A percentile compares a stretch with the other conserved stretches of the same genome.
These are phyloP conservation scores for Sapayoa aenigma DNA, from an alignment of 2,113 vertebrate species.

Conservation along the genomic window DNA sequence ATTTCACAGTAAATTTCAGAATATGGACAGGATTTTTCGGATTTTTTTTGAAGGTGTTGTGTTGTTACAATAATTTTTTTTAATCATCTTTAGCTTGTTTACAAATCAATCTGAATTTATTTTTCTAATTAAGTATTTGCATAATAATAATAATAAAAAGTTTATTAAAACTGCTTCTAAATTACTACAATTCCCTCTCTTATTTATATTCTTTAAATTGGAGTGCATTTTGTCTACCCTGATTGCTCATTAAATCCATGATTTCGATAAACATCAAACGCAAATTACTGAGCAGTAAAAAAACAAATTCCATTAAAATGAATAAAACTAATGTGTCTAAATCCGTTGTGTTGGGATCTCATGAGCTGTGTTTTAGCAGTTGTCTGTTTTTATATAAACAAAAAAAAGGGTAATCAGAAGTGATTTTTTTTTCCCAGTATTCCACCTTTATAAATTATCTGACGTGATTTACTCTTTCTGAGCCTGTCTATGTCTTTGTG, in stretches of 20 bases:
- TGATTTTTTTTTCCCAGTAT: neutral
- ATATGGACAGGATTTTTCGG: neutral
- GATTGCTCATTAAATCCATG: slow-evolving; percentile 20
- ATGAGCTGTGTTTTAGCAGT: neutral
- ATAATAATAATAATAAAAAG: slow-evolving; percentile 16
- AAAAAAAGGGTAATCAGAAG: neutral
- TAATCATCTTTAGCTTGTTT: neutral
- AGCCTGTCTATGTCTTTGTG: neutral
- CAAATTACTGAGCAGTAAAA: neutral
- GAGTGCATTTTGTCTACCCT: neutral
- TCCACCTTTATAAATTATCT: neutral
- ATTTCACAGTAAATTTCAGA: neutral
- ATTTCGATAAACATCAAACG: slow-evolving; percentile 1
- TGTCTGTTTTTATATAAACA: neutral
- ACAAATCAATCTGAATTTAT: neutral
- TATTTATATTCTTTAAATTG: slow-evolving; percentile 4
- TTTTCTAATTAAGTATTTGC: slow-evolving; percentile 20
- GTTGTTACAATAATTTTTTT: neutral
- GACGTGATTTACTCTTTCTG: neutral
- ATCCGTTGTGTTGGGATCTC: neutral
- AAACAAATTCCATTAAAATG: neutral
- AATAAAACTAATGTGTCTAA: neutral
- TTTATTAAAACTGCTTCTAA: slow-evolving; percentile 14
- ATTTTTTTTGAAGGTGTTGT: neutral
- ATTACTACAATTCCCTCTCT: neutral